Evolutionary conservation across 2,888 invertebrate species (phyloP), one percentile per base, ranked within the genome.

Genomic region (Oscheius sp.): DNA sequence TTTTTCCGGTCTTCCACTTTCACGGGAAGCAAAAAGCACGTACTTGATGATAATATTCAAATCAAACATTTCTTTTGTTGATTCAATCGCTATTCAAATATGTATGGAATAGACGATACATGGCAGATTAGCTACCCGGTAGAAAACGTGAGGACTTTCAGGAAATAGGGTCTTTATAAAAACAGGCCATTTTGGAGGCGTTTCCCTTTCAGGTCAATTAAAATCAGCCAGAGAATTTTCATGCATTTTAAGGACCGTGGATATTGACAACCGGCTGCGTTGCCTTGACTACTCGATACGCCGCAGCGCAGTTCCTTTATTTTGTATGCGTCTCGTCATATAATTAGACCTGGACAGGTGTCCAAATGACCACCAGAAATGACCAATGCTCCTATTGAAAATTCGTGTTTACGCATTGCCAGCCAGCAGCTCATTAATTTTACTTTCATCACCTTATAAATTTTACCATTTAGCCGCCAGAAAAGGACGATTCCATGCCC

Each of bases 401-500:
- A 44, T 59, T 41, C 28, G 24, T 59, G 38, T 59, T 59, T 59
- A 41, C 59, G 24, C 28, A n/a, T 28, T 44, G 59, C 44, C 59
- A 41, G 44, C 44, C 54, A 24, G n/a, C 30, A 32, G 30, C 17
- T 36, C 24, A 17, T 36, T 24, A 30, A 50, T 17, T 51, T 33
- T 20, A 26, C 20, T n/a, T 41, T 30, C 17, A 65, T 47, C 44
- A 14, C 17, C 12, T 62, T 24, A 14, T 12, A 45, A 47, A 0
- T 22, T 0, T 12, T 6, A 5, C 45, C 38, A 71, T 79, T 51
- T 69, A 79, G 79, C 79, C 79, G 8, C 79, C 77, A 41, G 68
- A 71, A 41, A 79, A 79, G 61, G 77, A 79, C 74, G 79, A 79
- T 32, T 74, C 77, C 28, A 50, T 62, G 12, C 62, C 47, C 8